Base-by-base conservation (phyloP, 2,797 vertebrate genomes). In the Champsocephalus gunnari region DNA sequence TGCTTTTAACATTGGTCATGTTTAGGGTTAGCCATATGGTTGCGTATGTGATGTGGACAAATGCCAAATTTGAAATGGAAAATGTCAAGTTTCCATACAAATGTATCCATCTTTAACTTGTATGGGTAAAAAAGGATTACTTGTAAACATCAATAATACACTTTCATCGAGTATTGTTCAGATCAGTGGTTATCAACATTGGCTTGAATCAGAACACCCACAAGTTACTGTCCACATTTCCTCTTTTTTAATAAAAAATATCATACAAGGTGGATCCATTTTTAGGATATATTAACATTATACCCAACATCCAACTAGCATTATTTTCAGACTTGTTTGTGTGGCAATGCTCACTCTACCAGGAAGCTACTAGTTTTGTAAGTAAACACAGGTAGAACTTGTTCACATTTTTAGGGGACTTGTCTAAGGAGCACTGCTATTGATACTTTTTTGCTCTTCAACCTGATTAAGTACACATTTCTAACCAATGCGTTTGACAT, bases 1-100 rank as follows among this genome's bases (percentile, higher is more conserved):
- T 65, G 34, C 28, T 71, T 57, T 16, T 12, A 19, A 41, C 24
- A 16, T 71, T 61, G 14, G 2, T 65, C 7, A 24, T 60, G 55
- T 72, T 63, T 49, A 73, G 24, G 17, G 70, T 64, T 49, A 71
- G 24, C 50, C 7, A 48, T 67, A 28, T 49, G 50, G 62, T 60
- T 65, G 13, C 53, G 17, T 62, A 19, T 50, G 53, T 69, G 51
- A 64, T n/a, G 50, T 44, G 21, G 58, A 77, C 51, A 62, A 32
- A 28, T 34, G 5, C 59, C 71, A 34, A 56, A 34, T 12, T 68
- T 71, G 4, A 61, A 62, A 73, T 48, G 14, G 19, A 17, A 71
- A 43, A 17, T 43, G 38, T 50, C 58, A 3, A 11, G 28, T 41
- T 62, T 9, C 21, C 32, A 48, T 19, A 21, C 14, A 51, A 12